phyloP scores from a whole-genome alignment of 2,113 vertebrate genomes.

The Labeo catla region DNA sequence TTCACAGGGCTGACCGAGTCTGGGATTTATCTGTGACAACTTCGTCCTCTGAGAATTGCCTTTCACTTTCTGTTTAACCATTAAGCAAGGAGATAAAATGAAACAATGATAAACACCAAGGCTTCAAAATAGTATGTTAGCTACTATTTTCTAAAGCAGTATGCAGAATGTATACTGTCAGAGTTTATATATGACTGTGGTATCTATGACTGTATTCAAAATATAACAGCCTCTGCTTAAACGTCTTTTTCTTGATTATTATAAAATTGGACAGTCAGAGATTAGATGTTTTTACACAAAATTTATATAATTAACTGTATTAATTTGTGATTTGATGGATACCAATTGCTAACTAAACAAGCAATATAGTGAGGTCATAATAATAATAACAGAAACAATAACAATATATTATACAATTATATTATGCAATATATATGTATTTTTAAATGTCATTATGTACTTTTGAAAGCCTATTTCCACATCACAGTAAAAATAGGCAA shows the following conservation, averaged over 20 bases:
- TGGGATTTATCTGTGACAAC: slow-evolving; percentile 28
- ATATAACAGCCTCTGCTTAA: background rate
- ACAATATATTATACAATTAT: background rate
- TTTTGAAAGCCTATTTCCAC: background rate
- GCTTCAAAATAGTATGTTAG: background rate
- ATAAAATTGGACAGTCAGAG: background rate
- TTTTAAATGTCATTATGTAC: background rate
- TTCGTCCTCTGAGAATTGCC: background rate
- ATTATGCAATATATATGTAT: too few relatives aligned
- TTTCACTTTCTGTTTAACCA: slow-evolving; percentile 12
- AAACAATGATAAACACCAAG: background rate
- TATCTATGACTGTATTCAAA: background rate
- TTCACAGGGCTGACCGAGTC: background rate
- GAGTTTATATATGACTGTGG: background rate
- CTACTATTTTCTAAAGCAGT: background rate
- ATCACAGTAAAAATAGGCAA: background rate
- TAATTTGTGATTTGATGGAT: background rate
- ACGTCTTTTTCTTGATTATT: background rate
- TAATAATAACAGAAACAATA: too few relatives aligned
- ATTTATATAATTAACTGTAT: background rate
- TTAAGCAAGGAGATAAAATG: slow-evolving; percentile 4
- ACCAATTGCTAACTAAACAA: background rate
- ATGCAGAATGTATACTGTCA: background rate
- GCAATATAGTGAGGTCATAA: background rate
- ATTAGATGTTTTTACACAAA: background rate